Percentiles rank a stretch among this genome's conserved stretches.
Evolutionary conservation across 2,797 vertebrate genomes (phyloP).

Genomic region (Scomberomorus guttatus): DNA sequence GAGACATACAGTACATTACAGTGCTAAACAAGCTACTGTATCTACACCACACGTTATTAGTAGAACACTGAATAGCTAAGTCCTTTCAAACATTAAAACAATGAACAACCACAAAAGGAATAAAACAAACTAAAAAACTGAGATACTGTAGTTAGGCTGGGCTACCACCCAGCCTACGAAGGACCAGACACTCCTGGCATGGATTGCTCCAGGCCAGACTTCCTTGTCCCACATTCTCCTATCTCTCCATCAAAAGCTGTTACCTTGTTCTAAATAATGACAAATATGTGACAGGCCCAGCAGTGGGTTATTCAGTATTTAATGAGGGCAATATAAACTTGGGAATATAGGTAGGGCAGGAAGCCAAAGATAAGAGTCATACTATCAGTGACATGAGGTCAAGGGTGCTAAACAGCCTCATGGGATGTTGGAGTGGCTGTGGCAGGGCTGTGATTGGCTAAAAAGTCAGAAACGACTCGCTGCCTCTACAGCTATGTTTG

Average conservation of each 20-base stretch:
- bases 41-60: neutral
- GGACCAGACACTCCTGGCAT: neutral
- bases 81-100: neutral
- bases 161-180: neutral
- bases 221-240: slow-evolving; percentile 60
- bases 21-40: neutral
- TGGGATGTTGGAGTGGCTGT: slow-evolving; percentile 45
- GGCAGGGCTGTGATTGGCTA: slow-evolving; percentile 50
- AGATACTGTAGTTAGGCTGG: neutral
- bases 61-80: neutral
- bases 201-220: slow-evolving; percentile 24
- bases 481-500: slow-evolving; percentile 69
- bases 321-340: slow-evolving; percentile 82
- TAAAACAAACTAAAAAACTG: neutral
- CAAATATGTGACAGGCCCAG: slow-evolving; percentile 78
- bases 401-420: slow-evolving; percentile 61
- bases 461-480: slow-evolving; percentile 61
- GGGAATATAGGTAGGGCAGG: slow-evolving; percentile 69
- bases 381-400: slow-evolving; percentile 60
- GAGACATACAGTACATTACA: slow-evolving; percentile 15
- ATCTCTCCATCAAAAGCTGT: slow-evolving; percentile 61
- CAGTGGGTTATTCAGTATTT: slow-evolving; percentile 73
- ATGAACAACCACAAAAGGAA: too few species aligned
- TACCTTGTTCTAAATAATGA: slow-evolving; percentile 71
- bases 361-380: slow-evolving; percentile 77